Base-by-base conservation (phyloP, 2,113 vertebrate species). In the Callionymus lyra region DNA sequence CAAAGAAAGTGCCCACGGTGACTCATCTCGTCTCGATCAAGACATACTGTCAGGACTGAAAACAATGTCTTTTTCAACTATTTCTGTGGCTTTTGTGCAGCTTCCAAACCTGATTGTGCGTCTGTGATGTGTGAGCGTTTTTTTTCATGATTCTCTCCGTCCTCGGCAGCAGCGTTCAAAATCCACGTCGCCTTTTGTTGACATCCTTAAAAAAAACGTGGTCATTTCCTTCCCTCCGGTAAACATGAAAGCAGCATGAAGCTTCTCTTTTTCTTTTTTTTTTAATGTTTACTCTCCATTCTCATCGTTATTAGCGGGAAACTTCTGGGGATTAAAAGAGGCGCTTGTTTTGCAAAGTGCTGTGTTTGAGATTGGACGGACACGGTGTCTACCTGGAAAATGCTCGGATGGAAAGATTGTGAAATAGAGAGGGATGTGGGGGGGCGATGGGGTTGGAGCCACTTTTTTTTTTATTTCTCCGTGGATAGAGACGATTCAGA, bases 241-340 rank as follows among this genome's bases (percentile, higher is more conserved):
- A 74, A 81, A 77, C 74, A 77, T 70, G 6, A 44, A 79, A 81
- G 72, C 68, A 81, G 72, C 79, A 79, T 68, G 72, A 12, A 2
- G 12, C 71, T 70, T n/a, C n/a, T n/a, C n/a, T n/a, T n/a, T n/a
- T n/a, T n/a, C n/a, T n/a, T n/a, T n/a, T n/a, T n/a, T n/a, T n/a
- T 63, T 80, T 72, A 38, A 73, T 82, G 80, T 80, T 82, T 83
- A 72, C 72, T 38, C 42, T 32, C 47, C 48, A 38, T 50, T 52
- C 44, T 34, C 60, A 57, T 72, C 49, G 50, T 56, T 59, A 63
- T 15, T 47, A 50, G 12, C 38, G 8, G 32, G 34, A 41, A 27
- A 27, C 21, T 27, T 31, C 2, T 33, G 9, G 18, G 14, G 9
- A n/a, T 9, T 46, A 56, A 50, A 78, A 80, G 76, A 76, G 68